A percentile compares a stretch with the other conserved stretches of the same genome.
Evolutionary conservation across 2,888 invertebrate species (phyloP).

Genomic region (Crioceris asparagi): DNA sequence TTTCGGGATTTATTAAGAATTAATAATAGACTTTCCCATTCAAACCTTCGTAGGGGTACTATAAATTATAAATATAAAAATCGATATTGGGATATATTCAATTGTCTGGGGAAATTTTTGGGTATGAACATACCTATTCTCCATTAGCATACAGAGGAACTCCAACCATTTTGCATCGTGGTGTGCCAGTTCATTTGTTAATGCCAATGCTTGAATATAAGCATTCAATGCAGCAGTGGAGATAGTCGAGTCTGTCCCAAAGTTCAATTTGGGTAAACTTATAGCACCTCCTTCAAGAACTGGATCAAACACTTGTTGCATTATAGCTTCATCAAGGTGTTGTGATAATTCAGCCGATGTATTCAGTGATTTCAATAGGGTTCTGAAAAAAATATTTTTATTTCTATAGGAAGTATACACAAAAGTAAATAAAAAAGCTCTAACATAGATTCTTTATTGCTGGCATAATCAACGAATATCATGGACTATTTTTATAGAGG

Average conservation of each 20-base stretch:
- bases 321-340: slow-evolving; percentile 33
- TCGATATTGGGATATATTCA: too few relatives aligned
- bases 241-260: slow-evolving; percentile 15
- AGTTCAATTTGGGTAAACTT: slow-evolving; percentile 14
- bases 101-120: too few relatives aligned
- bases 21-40: too few relatives aligned
- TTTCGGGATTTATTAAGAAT: too few relatives aligned
- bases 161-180: slow-evolving; percentile 39
- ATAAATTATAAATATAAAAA: too few relatives aligned
- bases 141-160: slow-evolving; percentile 35
- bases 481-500: too few relatives aligned
- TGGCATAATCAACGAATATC: too few relatives aligned
- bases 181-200: slow-evolving; percentile 40
- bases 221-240: slow-evolving; percentile 37
- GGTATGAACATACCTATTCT: slow-evolving; percentile 29
- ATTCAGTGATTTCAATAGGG: slow-evolving; percentile 11
- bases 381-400: not conserved
- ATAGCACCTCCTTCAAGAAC: slow-evolving; percentile 30
- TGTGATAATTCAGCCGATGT: slow-evolving; percentile 32
- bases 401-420: too few relatives aligned
- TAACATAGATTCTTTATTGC: too few relatives aligned
- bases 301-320: slow-evolving; percentile 37
- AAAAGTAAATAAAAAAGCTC: too few relatives aligned
- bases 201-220: slow-evolving; percentile 40
- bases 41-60: too few relatives aligned